Percentiles rank a stretch among this genome's conserved stretches.
phyloP scores from a whole-genome alignment of 2,113 vertebrate species.

The Charina bottae region DNA sequence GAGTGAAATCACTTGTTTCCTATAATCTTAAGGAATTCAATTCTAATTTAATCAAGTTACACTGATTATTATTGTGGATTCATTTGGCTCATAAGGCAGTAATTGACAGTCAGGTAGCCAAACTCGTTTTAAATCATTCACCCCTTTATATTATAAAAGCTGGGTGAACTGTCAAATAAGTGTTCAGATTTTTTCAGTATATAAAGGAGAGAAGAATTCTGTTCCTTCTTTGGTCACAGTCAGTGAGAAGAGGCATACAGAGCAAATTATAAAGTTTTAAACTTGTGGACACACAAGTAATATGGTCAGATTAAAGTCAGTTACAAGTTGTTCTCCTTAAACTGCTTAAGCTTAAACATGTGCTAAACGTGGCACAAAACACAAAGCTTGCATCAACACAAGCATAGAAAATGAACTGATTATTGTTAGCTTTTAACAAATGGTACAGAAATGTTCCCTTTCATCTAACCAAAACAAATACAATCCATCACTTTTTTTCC shows the following conservation, averaged over 20 bases:
- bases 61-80: neutral
- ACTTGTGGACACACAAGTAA: slow-evolving; percentile 67
- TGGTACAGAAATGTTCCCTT: neutral
- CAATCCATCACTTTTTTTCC: neutral
- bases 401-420: neutral
- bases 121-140: neutral
- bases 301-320: slow-evolving; percentile 75
- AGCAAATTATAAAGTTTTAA: neutral
- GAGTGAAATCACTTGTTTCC: neutral
- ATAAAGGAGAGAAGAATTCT: neutral
- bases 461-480: neutral
- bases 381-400: neutral
- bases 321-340: slow-evolving; percentile 22
- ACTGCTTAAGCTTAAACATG: neutral
- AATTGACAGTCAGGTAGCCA: neutral
- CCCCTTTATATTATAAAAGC: neutral
- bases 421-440: slow-evolving; percentile 17
- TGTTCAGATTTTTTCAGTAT: neutral
- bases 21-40: neutral
- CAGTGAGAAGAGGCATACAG: neutral
- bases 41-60: neutral
- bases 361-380: neutral
- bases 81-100: too few relatives aligned
- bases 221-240: neutral
- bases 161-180: neutral